Evolutionary conservation across 30 jellyfish, hydroid and myxozoan genomes (phyloP), one percentile per base, ranked within the genome.

Genomic region (Kudoa iwatai): DNA sequence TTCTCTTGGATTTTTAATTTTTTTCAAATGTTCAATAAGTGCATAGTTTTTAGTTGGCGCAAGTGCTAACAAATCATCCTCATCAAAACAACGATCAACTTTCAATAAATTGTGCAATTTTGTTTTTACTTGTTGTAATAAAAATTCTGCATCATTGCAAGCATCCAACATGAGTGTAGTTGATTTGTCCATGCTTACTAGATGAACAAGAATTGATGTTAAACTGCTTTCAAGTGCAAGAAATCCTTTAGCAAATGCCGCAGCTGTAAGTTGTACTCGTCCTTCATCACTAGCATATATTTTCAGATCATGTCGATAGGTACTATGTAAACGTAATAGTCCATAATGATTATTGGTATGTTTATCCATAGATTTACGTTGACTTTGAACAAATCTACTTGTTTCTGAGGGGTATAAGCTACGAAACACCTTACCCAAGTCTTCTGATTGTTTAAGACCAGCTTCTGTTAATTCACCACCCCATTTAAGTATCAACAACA

Each of bases 181-280:
- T 30, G 60, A 45, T 48, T 74, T 74, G 42, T 74, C 93, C 32
- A 71, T 54, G 33, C 55, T 74, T 23, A 74, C 93, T 53, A 74
- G 32, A 24, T 71, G 67, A 1, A 77, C 93, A 16, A 74, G 66
- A 24, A 74, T 58, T 24, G 93, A 87, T 2, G 93, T 62, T 24
- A 74, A 53, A 39, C 61, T 84, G 11, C 93, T 86, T 53, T 74
- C 93, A 28, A 74, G 50, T 19, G 83, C 77, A 25, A 69, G 62
- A 45, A 62, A 50, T 15, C 87, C 87, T 83, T 63, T 62, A 0
- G 96, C 88, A 53, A 77, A 77, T 0, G 96, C 96, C 30, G 96
- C 96, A 20, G 96, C 96, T 3, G 96, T 77, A 64, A 64, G 58
- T 32, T 77, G 96, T n/a, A 77, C 96, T n/a, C 96, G 39, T 11